phyloP scores from a whole-genome alignment of 2,113 vertebrate species.

The Litocranius walleri region DNA sequence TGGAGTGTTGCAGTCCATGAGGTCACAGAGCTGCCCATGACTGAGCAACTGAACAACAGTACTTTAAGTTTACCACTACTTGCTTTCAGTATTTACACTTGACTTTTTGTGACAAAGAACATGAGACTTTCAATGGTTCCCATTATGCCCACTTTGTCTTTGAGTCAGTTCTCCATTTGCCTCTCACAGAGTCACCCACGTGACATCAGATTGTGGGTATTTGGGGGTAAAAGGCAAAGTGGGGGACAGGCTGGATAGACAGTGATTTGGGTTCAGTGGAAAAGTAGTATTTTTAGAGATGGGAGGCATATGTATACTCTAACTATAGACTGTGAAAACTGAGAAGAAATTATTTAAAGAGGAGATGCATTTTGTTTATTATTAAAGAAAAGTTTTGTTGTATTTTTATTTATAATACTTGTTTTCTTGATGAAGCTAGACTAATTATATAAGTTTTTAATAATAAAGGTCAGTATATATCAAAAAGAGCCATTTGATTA shows the following conservation, averaged over 20 bases:
- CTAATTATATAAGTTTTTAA: conserved; percentile 4
- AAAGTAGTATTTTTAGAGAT: neutral
- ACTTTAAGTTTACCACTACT: neutral
- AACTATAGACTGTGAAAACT: neutral
- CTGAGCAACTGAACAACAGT: neutral
- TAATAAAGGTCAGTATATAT: neutral
- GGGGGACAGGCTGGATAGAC: fast-evolving
- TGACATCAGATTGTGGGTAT: neutral
- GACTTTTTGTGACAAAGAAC: neutral
- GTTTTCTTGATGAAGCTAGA: neutral
- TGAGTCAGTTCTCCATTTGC: neutral
- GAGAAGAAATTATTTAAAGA: neutral
- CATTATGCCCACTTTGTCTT: neutral
- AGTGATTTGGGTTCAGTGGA: neutral
- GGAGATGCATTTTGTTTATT: neutral
- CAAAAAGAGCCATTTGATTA: neutral
- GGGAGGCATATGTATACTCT: neutral
- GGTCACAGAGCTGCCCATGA: neutral
- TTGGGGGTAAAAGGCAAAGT: neutral
- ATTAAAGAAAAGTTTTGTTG: neutral
- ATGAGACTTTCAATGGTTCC: neutral
- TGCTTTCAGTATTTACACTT: conserved; percentile 15
- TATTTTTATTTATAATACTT: neutral
- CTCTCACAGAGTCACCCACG: neutral
- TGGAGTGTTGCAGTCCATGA: neutral